Evolutionary conservation across 2,888 invertebrate genomes (phyloP).

Genomic region (Timema podura): DNA sequence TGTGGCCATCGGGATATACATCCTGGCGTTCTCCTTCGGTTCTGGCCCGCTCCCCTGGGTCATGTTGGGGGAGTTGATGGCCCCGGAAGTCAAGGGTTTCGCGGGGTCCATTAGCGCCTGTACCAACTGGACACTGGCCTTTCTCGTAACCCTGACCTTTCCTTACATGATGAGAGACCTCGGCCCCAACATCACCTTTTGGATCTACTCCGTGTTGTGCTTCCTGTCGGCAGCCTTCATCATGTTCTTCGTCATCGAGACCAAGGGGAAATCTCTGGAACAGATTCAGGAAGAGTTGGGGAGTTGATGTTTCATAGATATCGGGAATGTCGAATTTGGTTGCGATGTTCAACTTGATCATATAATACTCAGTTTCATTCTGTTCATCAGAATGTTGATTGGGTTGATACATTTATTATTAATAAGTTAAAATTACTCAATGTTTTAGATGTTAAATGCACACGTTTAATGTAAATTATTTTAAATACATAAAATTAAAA

Average conservation of each 20-base stretch:
- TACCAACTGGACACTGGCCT: slow-evolving; percentile 61
- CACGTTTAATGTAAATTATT: too few relatives aligned
- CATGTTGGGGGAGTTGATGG: slow-evolving; percentile 72
- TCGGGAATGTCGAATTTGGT: too few relatives aligned
- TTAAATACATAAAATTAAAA: too few relatives aligned
- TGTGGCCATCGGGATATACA: slow-evolving; percentile 59
- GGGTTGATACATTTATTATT: too few relatives aligned
- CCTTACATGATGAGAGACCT: slow-evolving; percentile 56
- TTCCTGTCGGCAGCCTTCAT: slow-evolving; percentile 61
- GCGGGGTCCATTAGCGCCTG: slow-evolving; percentile 69
- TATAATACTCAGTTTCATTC: too few relatives aligned
- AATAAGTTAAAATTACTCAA: too few relatives aligned
- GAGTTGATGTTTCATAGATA: too few relatives aligned
- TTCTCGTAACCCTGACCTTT: slow-evolving; percentile 66
- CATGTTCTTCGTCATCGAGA: slow-evolving; percentile 68
- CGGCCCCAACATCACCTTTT: slow-evolving; percentile 64
- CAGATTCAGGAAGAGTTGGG: slow-evolving; percentile 58
- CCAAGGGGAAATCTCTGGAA: slow-evolving; percentile 74
- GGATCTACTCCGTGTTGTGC: slow-evolving; percentile 70
- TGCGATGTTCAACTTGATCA: too few relatives aligned
- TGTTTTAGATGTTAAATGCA: too few relatives aligned
- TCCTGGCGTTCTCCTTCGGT: slow-evolving; percentile 64
- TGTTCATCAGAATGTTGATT: too few relatives aligned
- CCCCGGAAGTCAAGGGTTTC: slow-evolving; percentile 64
- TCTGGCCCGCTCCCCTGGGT: slow-evolving; percentile 81